Base-by-base conservation (phyloP, 2,888 invertebrate genomes). In the Drosophila ezoana region DNA sequence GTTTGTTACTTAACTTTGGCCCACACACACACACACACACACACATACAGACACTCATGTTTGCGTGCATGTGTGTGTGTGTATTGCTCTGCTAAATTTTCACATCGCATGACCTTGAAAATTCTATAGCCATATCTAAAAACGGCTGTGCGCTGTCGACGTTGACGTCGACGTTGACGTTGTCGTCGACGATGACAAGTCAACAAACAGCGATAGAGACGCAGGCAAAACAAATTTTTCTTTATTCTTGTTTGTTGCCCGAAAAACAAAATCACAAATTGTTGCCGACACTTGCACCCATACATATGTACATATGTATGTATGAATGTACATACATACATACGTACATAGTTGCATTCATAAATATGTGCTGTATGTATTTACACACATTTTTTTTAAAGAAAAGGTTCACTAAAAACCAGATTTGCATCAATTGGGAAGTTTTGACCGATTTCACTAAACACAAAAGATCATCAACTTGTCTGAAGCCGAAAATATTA, bases 101-200 rank as follows among this genome's bases (percentile, higher is more conserved):
- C 76, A 56, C 66, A 72, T 67, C 51, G 38, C 53, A 40, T 76
- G 77, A 72, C 76, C 76, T 76, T 76, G 77, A 76, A 64, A 61
- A 49, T 62, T 59, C 45, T 76, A 57, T 72, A 60, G 43, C 54
- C 47, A 61, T 54, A 66, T 47, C 58, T 65, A 54, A 75, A 60
- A 58, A 59, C 61, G 47, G 40, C 43, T 32, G 44, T 18, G 49
- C 44, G 14, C 38, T 44, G 71, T 11, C 33, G 49, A 6, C 56
- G 49, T 2, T 41, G 38, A 10, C 56, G 40, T 4, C 44, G 18
- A 6, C 23, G 23, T 23, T 23, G 37, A 11, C 40, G 52, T 23
- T 23, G 37, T 9, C 40, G 52, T 28, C 32, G 38, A 5, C 67
- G 59, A 40, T 57, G 48, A 52, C 54, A 70, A 65, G 58, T 70